phyloP scores from a whole-genome alignment of 2,888 invertebrate genomes.

The Mayetiola destructor region DNA sequence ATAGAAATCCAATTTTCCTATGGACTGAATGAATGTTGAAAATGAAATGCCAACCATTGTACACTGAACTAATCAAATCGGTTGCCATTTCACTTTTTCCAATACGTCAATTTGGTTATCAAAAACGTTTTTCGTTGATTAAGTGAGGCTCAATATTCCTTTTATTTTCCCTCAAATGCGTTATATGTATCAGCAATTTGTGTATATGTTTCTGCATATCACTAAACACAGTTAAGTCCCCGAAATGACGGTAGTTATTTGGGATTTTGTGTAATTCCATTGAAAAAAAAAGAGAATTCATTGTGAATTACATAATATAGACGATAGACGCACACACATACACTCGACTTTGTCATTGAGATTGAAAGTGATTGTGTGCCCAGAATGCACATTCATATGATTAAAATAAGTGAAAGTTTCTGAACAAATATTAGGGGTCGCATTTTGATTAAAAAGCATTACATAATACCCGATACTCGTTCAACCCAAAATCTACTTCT shows the following conservation, averaged over 20 bases:
- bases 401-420: constrained; percentile 9
- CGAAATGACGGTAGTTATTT: constrained; percentile 8
- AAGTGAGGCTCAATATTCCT: not conserved
- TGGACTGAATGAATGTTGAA: not conserved
- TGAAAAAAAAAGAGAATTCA: not conserved
- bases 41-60: not conserved
- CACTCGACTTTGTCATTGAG: not conserved
- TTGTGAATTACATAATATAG: not conserved
- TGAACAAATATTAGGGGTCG: constrained; percentile 11
- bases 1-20: too few species aligned
- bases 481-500: too few species aligned
- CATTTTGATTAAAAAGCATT: too few species aligned
- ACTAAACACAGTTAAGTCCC: constrained; percentile 4
- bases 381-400: constrained; percentile 9
- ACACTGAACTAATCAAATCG: not conserved
- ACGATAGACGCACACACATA: not conserved
- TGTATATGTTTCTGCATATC: constrained; percentile 4
- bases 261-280: constrained; percentile 9
- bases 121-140: constrained; percentile 7
- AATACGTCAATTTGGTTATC: not conserved
- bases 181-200: too few species aligned
- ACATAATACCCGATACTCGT: too few species aligned
- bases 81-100: not conserved
- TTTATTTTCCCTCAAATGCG: not conserved
- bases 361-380: not conserved